Evolutionary conservation across 2,797 vertebrate genomes (phyloP), one percentile per base, ranked within the genome.

Genomic region (Antrozous pallidus): DNA sequence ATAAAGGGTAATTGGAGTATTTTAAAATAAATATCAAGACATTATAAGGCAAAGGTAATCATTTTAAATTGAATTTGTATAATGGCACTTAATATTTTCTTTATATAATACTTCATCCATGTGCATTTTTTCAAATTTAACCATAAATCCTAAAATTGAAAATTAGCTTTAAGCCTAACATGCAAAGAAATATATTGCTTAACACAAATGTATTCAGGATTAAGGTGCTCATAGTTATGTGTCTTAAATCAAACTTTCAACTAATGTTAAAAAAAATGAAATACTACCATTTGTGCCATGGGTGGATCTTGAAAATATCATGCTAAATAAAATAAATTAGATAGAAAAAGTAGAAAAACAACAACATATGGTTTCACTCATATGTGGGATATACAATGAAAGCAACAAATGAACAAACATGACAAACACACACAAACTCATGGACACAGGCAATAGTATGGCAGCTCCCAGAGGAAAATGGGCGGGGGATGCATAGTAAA

Each of bases 21-120:
- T 61, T 33, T 61, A 79, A 95, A 91, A 89, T 83, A 93, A 91
- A 56, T 17, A 86, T 54, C 7, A 93, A 26, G 24, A 88, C 20
- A 36, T 24, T 70, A 24, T 26, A 88, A 93, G 3, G 7, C 36
- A 78, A 92, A 88, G 2, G 6, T 73, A 78, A 87, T 6, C 1
- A 65, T 70, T 83, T 84, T 58, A 93, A 74, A 26, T 70, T 54
- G 3, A 87, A 51, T 78, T 79, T 26, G 75, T 36, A 22, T 9
- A 90, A 84, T 51, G 13, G 2, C 0, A 65, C 14, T 81, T 73
- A 28, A 78, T 1, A 54, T 83, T 81, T 94, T 69, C 40, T 88
- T 80, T 42, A 16, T 49, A 45, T 17, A 63, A 28, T 69, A 69
- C 18, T 79, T 95, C n/a, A 78, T 82, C 1, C 9, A 51, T 69